phyloP scores from a whole-genome alignment of 2,888 invertebrate species.

The Galerucella calmariensis region DNA sequence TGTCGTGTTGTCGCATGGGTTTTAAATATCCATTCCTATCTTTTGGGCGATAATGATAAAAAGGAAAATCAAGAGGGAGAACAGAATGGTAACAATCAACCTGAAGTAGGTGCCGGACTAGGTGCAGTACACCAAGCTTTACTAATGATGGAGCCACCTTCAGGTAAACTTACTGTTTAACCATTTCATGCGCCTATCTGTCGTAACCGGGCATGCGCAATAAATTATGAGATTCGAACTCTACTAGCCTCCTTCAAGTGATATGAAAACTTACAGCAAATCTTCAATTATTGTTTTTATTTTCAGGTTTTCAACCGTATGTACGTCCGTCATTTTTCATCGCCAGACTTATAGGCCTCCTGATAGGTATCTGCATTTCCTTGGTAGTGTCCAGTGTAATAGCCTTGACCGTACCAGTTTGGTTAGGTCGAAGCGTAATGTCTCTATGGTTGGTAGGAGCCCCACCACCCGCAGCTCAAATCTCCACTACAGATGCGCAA shows the following conservation, averaged over 20 bases:
- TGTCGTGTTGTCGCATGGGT: slow-evolving; percentile 85
- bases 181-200: no score
- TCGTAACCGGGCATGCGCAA: no score
- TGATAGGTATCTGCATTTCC: slow-evolving; percentile 84
- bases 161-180: slow-evolving; percentile 49
- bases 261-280: no score
- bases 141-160: slow-evolving; percentile 79
- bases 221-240: no score
- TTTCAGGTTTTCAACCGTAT: slow-evolving; percentile 88
- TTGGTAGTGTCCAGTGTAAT: slow-evolving; percentile 86
- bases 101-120: slow-evolving; percentile 64
- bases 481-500: slow-evolving; percentile 52
- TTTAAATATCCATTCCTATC: slow-evolving; percentile 88
- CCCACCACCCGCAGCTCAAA: slow-evolving; percentile 61
- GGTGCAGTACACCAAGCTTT: slow-evolving; percentile 92
- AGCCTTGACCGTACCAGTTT: slow-evolving; percentile 90
- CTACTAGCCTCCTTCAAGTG: no score
- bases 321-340: slow-evolving; percentile 86
- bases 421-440: slow-evolving; percentile 90
- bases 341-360: slow-evolving; percentile 73
- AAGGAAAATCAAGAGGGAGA: slow-evolving; percentile 60
- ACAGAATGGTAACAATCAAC: slow-evolving; percentile 47
- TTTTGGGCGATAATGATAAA: slow-evolving; percentile 77
- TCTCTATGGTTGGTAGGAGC: slow-evolving; percentile 81
- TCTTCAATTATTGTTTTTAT: slow-evolving; percentile 20